phyloP scores from a whole-genome alignment of 2,888 invertebrate genomes.

The Caenorhabditis japonica region DNA sequence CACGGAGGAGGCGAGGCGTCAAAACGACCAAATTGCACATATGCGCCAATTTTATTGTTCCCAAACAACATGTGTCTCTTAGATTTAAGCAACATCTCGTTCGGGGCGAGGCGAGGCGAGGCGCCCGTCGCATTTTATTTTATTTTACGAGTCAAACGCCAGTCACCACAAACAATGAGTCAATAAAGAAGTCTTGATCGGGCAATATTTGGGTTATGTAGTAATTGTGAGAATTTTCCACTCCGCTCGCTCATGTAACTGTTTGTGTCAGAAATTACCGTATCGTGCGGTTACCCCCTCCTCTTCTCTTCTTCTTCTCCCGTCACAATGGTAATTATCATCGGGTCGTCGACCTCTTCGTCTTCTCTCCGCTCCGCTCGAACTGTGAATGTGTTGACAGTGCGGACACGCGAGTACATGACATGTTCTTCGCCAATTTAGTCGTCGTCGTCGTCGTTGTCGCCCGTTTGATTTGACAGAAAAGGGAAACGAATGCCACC shows the following conservation, averaged over 20 bases:
- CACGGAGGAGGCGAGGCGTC: slow-evolving; percentile 29
- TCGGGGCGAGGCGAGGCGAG: too few species aligned
- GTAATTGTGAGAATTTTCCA: slow-evolving; percentile 27
- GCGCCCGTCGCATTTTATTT: too few species aligned
- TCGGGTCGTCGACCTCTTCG: slow-evolving; percentile 33
- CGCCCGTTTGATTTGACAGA: slow-evolving; percentile 45
- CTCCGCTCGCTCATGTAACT: too few species aligned
- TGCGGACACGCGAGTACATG: slow-evolving; percentile 38
- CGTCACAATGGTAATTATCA: slow-evolving; percentile 55
- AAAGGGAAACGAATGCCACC: slow-evolving; percentile 10
- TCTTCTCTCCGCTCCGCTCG: background rate
- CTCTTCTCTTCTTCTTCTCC: slow-evolving; percentile 4
- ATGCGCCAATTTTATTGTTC: slow-evolving; percentile 30
- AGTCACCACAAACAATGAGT: too few species aligned
- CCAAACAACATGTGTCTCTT: background rate
- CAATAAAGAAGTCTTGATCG: slow-evolving; percentile 35
- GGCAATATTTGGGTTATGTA: slow-evolving; percentile 52
- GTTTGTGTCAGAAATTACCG: slow-evolving; percentile 41
- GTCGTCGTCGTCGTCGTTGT: slow-evolving; percentile 15
- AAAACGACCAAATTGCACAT: slow-evolving; percentile 29
- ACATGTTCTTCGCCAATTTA: slow-evolving; percentile 37
- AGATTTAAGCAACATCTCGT: slow-evolving; percentile 19
- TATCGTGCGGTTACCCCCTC: slow-evolving; percentile 7
- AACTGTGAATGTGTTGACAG: slow-evolving; percentile 48
- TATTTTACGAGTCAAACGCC: too few species aligned